These are phyloP conservation scores for Carassius carassius DNA, from an alignment of 2,113 vertebrate species.

Conservation along the genomic window DNA sequence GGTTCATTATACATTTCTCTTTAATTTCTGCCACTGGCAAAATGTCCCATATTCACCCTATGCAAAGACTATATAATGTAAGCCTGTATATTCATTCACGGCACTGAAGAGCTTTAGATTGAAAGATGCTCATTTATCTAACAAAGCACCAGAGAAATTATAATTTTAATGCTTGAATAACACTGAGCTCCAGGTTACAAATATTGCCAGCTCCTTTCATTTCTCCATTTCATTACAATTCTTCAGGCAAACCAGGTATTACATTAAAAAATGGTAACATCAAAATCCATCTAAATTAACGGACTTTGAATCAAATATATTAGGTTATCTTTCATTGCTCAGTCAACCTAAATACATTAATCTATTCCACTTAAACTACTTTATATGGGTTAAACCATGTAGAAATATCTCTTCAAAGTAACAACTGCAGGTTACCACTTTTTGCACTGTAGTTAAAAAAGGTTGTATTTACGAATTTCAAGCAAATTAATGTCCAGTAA, in stretches of 20 bases:
- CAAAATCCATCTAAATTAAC: too few relatives aligned
- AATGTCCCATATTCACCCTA: slow-evolving; percentile 22
- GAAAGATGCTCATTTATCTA: not conserved
- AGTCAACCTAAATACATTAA: too few relatives aligned
- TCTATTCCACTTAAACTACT: too few relatives aligned
- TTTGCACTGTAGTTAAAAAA: too few relatives aligned
- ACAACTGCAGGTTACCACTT: too few relatives aligned
- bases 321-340: too few relatives aligned
- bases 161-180: not conserved
- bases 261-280: not conserved
- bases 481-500: too few relatives aligned
- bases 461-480: too few relatives aligned
- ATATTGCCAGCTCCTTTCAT: not conserved
- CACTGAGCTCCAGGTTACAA: not conserved
- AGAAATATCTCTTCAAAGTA: too few relatives aligned
- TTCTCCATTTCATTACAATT: not conserved
- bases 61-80: not conserved
- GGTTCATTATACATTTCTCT: slow-evolving; percentile 24
- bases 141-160: not conserved
- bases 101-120: not conserved
- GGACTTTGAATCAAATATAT: too few relatives aligned
- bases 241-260: not conserved
- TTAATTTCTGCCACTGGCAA: slow-evolving; percentile 33
- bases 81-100: not conserved
- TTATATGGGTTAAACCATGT: too few relatives aligned